Percentiles rank a stretch among this genome's conserved stretches.
Evolutionary conservation across 2,888 invertebrate genomes (phyloP).

Genomic region (Ethmia dodecea): DNA sequence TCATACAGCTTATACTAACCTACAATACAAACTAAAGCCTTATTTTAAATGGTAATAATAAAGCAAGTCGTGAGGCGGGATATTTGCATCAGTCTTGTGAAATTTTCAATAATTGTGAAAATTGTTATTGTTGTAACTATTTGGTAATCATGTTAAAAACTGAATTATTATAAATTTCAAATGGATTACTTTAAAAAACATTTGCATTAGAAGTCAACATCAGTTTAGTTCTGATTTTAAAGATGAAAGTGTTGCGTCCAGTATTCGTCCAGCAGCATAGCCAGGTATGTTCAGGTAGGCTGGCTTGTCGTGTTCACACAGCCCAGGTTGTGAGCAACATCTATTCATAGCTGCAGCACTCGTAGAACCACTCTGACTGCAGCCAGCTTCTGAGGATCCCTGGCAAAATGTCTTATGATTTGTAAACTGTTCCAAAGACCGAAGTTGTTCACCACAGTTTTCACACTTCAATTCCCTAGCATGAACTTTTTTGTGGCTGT

Average conservation of each 20-base stretch:
- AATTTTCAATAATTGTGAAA: conserved; percentile 73
- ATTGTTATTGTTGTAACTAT: conserved; percentile 65
- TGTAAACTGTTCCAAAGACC: conserved; percentile 70
- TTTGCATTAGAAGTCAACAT: conserved; percentile 38
- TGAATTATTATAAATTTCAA: conserved; percentile 39
- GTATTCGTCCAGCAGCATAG: conserved; percentile 62
- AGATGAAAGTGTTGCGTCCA: conserved; percentile 68
- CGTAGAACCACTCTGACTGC: conserved; percentile 38
- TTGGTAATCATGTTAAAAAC: conserved; percentile 70
- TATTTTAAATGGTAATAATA: conserved; percentile 76
- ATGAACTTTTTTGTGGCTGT: conserved; percentile 75
- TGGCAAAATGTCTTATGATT: conserved; percentile 72
- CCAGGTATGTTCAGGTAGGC: conserved; percentile 73
- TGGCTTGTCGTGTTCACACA: conserved; percentile 74
- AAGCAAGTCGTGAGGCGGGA: conserved; percentile 78
- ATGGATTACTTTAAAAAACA: conserved; percentile 23
- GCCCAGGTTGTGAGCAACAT: conserved; percentile 67
- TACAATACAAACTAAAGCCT: conserved; percentile 63
- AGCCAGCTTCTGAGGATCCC: conserved; percentile 46
- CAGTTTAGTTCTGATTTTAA: conserved; percentile 72
- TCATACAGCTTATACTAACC: conserved; percentile 47
- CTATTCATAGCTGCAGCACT: conserved; percentile 38
- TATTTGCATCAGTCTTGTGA: conserved; percentile 78
- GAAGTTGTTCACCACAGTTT: conserved; percentile 69
- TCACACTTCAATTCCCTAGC: conserved; percentile 74